Conservation (phyloP, 2,113 vertebrate species). For the Dasyprocta punctata region DNA sequence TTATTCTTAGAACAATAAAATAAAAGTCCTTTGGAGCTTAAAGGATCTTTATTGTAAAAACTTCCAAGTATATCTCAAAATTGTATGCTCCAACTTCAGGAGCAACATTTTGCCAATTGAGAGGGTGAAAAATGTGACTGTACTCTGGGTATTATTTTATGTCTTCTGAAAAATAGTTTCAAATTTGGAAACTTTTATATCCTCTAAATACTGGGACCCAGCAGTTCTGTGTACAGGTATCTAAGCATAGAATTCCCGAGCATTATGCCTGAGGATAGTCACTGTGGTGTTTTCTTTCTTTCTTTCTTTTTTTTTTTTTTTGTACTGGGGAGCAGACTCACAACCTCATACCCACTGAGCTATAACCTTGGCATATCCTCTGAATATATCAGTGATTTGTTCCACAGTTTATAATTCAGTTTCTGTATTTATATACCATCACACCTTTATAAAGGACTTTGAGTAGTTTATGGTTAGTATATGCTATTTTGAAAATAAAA, state of each 20-base stretch:
- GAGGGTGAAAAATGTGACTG: neutral
- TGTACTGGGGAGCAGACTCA: too few species aligned
- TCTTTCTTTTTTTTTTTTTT: too few species aligned
- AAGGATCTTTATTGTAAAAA: slow-evolving; percentile 2
- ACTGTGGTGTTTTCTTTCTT: too few species aligned
- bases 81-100: neutral
- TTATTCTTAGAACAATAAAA: slow-evolving; percentile 10
- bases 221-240: too few species aligned
- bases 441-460: slow-evolving; percentile 12
- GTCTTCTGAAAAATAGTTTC: slow-evolving; percentile 41
- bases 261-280: too few species aligned
- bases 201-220: too few species aligned
- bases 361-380: neutral
- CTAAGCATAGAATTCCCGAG: too few species aligned
- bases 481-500: slow-evolving; percentile 49
- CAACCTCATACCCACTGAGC: too few species aligned
- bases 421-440: slow-evolving; percentile 15
- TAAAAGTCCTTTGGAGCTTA: slow-evolving; percentile 24
- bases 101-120: slow-evolving; percentile 27
- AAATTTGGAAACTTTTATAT: neutral
- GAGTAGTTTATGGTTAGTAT: slow-evolving; percentile 39
- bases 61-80: slow-evolving; percentile 24
- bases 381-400: slow-evolving; percentile 23
- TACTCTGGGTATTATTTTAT: neutral
- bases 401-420: slow-evolving; percentile 15